These are phyloP conservation scores for Ichneumon xanthorius DNA, from an alignment of 2,888 invertebrate species.

Conservation along the genomic window DNA sequence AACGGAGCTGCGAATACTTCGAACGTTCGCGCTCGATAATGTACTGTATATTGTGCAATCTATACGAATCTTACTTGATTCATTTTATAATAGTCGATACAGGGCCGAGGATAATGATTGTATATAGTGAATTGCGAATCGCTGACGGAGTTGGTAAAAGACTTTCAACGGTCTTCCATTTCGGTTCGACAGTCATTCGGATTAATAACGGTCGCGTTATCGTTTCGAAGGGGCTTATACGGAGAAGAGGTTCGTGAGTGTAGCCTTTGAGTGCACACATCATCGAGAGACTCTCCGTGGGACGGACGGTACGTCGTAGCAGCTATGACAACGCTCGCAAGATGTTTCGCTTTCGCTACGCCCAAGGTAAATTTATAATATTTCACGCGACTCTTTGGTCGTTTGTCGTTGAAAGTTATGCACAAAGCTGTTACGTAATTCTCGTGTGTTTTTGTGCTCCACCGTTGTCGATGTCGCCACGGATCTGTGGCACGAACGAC, in stretches of 20 bases:
- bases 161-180: conserved; percentile 10
- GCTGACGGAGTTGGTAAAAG: conserved; percentile 19
- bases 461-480: conserved; percentile 3
- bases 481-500: not conserved
- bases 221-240: not conserved
- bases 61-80: not conserved
- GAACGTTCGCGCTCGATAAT: conserved; percentile 30
- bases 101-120: not conserved
- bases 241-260: not conserved
- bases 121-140: conserved; percentile 16
- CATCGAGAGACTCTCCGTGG: conserved; percentile 22
- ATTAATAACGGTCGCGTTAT: not conserved
- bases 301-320: conserved; percentile 12
- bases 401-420: not conserved
- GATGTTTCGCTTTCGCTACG: conserved; percentile 40
- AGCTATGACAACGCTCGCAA: conserved; percentile 39
- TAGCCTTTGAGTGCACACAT: conserved; percentile 41
- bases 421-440: conserved; percentile 34
- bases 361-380: conserved; percentile 42
- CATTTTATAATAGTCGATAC: conserved; percentile 2
- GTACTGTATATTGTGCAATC: not conserved
- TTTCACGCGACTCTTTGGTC: conserved; percentile 17
- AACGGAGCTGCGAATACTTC: conserved; percentile 5
- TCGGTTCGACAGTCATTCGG: not conserved
- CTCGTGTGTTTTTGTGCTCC: not conserved